Evolutionary conservation across 2,797 vertebrate species (phyloP).

Genomic region (Rhincodon typus): DNA sequence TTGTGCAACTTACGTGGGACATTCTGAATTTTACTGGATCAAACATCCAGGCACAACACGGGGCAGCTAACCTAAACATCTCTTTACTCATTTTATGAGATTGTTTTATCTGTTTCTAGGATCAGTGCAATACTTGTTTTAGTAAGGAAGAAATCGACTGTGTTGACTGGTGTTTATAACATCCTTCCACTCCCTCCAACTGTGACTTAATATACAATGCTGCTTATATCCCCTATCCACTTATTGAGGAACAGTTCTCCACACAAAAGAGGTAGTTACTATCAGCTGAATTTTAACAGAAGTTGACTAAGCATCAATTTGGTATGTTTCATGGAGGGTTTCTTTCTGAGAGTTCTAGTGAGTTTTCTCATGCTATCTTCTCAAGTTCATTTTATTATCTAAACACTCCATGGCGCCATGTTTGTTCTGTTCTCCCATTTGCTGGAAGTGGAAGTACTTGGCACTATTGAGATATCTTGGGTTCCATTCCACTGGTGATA

Average conservation of each 20-base stretch:
- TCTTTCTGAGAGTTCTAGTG: no score
- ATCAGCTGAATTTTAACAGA: no score
- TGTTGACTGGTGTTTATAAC: background rate
- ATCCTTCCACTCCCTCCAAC: background rate
- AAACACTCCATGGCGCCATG: no score
- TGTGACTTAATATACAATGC: background rate
- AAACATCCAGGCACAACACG: background rate
- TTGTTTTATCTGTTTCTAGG: background rate
- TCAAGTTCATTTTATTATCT: no score
- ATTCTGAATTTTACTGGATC: background rate
- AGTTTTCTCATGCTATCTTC: no score
- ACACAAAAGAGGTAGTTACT: background rate
- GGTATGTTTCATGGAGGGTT: no score
- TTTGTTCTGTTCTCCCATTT: no score
- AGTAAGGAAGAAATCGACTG: background rate
- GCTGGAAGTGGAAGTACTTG: no score
- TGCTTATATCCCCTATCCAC: background rate
- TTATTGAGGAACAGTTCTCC: background rate
- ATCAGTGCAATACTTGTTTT: background rate
- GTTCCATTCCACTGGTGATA: no score
- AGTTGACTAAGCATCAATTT: no score
- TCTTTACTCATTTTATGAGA: background rate
- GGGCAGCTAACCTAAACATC: background rate
- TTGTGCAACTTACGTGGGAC: background rate
- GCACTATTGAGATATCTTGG: no score